Conservation (phyloP, 2,797 vertebrate species). For the Poecilia picta region DNA sequence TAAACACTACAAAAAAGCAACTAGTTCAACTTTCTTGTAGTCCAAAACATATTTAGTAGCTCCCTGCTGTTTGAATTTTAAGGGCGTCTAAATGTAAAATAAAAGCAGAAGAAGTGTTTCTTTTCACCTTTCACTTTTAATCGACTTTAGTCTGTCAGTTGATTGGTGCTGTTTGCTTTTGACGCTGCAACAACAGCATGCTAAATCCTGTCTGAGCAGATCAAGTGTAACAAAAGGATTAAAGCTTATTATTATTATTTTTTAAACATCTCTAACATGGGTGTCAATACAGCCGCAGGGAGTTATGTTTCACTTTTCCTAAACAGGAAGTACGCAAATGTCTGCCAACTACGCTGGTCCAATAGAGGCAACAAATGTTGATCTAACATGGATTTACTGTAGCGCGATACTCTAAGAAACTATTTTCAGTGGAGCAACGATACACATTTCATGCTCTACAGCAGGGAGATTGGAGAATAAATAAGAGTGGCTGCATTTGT, state of each 20-base stretch:
- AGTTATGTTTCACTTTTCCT: neutral
- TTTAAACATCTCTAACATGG: neutral
- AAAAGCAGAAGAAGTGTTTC: neutral
- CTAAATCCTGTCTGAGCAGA: neutral
- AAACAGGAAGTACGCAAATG: neutral
- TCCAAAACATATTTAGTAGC: neutral
- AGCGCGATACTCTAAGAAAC: neutral
- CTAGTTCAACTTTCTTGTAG: neutral
- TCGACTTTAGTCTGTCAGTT: neutral
- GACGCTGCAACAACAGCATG: neutral
- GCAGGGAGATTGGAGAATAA: neutral
- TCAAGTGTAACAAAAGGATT: neutral
- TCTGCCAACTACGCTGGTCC: neutral
- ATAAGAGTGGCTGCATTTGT: neutral
- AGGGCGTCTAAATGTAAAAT: neutral
- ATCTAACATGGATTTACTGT: neutral
- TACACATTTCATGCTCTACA: neutral
- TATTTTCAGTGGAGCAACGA: slow-evolving; percentile 6
- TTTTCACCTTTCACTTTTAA: neutral
- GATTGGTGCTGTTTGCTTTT: neutral
- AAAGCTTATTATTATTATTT: neutral
- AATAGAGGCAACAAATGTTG: neutral
- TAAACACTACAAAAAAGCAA: neutral
- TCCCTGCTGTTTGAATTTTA: neutral
- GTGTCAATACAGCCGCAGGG: neutral